A percentile compares a stretch with the other conserved stretches of the same genome.
Evolutionary conservation across 2,797 vertebrate genomes (phyloP).

Genomic region (Parauchenoglanis punctatus): DNA sequence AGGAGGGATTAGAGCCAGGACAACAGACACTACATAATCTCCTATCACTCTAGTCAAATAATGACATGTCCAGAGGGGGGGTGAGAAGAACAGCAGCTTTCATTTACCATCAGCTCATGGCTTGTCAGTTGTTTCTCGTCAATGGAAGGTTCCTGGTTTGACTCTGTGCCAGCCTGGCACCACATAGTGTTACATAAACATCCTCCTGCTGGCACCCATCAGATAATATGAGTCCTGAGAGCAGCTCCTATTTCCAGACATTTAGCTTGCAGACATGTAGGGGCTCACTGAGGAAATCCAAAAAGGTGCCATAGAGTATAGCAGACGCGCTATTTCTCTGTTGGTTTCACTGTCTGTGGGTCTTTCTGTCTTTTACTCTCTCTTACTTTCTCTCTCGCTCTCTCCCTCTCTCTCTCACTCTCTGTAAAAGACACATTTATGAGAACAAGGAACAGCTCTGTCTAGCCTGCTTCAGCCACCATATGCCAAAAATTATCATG

Average conservation of each 20-base stretch:
- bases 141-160: constrained; percentile 46
- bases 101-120: constrained; percentile 21
- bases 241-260: constrained; percentile 50
- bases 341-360: constrained; percentile 24
- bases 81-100: constrained; percentile 9
- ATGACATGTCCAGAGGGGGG: constrained; percentile 1
- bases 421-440: constrained; percentile 69
- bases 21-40: constrained; percentile 31
- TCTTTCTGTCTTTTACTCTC: not conserved
- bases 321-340: constrained; percentile 27
- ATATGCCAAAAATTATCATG: constrained; percentile 84
- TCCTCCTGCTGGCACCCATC: constrained; percentile 53
- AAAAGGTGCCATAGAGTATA: constrained; percentile 37
- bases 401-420: constrained; percentile 52
- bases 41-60: constrained; percentile 23
- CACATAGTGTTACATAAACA: constrained; percentile 51
- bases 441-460: constrained; percentile 80
- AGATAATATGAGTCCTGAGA: constrained; percentile 55
- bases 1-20: constrained; percentile 42
- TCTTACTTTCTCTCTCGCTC: constrained; percentile 39
- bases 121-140: constrained; percentile 33
- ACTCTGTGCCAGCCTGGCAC: constrained; percentile 50
- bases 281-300: constrained; percentile 38
- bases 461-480: constrained; percentile 66
- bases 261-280: constrained; percentile 42